phyloP scores from a whole-genome alignment of 2,888 invertebrate species.

The Agapostemon virescens region DNA sequence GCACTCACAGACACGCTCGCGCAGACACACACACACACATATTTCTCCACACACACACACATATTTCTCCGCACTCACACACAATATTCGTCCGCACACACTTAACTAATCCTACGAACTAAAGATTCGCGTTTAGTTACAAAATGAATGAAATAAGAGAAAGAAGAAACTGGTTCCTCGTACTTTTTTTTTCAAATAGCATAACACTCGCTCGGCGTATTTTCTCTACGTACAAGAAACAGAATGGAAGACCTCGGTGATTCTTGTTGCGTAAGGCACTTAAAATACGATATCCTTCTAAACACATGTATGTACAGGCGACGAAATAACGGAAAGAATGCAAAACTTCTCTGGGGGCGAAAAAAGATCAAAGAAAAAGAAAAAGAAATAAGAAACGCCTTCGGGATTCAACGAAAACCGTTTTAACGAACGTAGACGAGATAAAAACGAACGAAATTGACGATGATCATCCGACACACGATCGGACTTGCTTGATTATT shows the following conservation, averaged over 20 bases:
- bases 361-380: too few relatives aligned
- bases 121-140: constrained; percentile 58
- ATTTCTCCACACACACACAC: constrained; percentile 41
- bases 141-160: constrained; percentile 14
- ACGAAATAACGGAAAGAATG: constrained; percentile 28
- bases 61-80: not conserved
- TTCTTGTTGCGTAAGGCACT: constrained; percentile 81
- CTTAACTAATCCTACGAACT: constrained; percentile 61
- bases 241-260: constrained; percentile 80
- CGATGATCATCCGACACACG: too few relatives aligned
- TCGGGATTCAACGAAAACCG: constrained; percentile 16
- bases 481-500: not conserved
- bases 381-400: too few relatives aligned
- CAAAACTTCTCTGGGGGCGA: too few relatives aligned
- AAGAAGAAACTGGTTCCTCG: constrained; percentile 48
- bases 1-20: constrained; percentile 18
- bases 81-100: not conserved
- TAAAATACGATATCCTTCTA: constrained; percentile 71
- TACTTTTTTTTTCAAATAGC: constrained; percentile 55
- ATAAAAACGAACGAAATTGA: constrained; percentile 9
- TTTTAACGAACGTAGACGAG: not conserved
- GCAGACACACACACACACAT: constrained; percentile 30
- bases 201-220: constrained; percentile 65
- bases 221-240: constrained; percentile 74
- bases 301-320: constrained; percentile 63